Percentiles rank a stretch among this genome's conserved stretches.
phyloP scores from a whole-genome alignment of 2,888 invertebrate genomes.

The Spilosoma lubricipeda region DNA sequence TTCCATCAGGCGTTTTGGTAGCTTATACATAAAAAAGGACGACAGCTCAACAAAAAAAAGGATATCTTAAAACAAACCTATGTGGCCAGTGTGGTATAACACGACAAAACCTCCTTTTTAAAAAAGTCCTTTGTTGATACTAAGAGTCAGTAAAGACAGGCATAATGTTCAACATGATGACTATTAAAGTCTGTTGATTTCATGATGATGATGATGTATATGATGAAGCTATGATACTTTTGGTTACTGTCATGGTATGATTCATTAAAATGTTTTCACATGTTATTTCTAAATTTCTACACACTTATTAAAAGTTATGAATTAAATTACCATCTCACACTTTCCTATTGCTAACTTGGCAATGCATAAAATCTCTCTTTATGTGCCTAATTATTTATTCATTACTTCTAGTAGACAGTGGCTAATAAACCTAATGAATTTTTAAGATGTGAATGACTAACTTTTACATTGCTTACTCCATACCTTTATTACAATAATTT shows the following conservation, averaged over 20 bases:
- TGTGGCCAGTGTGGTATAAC: no score
- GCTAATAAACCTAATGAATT: slow-evolving; percentile 8
- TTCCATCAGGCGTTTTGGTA: no score
- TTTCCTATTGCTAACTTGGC: slow-evolving; percentile 16
- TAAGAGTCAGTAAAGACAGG: no score
- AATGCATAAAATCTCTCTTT: slow-evolving; percentile 13
- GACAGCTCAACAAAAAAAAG: no score
- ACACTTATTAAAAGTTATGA: not conserved
- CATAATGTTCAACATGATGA: no score
- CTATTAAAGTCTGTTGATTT: no score
- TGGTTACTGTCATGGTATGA: not conserved
- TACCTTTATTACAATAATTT: not conserved
- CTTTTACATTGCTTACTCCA: not conserved
- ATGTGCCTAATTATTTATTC: slow-evolving; percentile 8
- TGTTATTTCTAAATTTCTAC: slow-evolving; percentile 4
- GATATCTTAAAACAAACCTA: no score
- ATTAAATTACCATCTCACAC: slow-evolving; percentile 12
- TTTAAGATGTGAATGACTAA: slow-evolving; percentile 11
- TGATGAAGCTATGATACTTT: no score
- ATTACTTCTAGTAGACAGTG: slow-evolving; percentile 10
- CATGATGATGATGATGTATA: no score
- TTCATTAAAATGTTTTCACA: not conserved
- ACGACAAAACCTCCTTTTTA: no score
- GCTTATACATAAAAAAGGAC: no score
- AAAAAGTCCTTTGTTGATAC: no score